Evolutionary conservation across 2,113 vertebrate genomes (phyloP).

Genomic region (Pygoscelis antarcticus): DNA sequence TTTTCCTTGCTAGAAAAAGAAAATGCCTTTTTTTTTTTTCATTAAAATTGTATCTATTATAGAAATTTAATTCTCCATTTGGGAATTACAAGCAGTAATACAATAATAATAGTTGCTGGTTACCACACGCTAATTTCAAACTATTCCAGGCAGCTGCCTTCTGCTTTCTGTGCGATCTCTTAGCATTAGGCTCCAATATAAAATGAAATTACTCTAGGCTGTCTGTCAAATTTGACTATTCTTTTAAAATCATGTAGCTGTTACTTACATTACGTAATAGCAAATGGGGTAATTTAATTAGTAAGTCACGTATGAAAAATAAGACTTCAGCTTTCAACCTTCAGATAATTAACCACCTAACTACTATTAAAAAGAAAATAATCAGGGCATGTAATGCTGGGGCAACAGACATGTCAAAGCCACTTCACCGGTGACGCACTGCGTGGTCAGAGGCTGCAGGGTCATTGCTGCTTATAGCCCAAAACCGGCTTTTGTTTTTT

Average conservation of each 20-base stretch:
- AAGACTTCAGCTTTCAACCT: background rate
- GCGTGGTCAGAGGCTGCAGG: background rate
- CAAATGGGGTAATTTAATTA: background rate
- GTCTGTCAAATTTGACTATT: conserved; percentile 35
- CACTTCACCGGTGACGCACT: accelerated
- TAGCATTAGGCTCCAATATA: conserved; percentile 1
- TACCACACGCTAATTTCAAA: conserved; percentile 26
- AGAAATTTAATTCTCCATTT: conserved; percentile 39
- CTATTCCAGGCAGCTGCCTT: conserved; percentile 51
- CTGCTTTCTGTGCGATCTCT: conserved; percentile 29
- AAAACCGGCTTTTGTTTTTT: background rate
- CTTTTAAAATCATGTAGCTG: conserved; percentile 24
- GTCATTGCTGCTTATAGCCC: background rate
- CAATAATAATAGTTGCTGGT: conserved; percentile 51
- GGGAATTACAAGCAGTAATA: conserved; percentile 42
- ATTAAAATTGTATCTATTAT: background rate
- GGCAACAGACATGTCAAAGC: background rate
- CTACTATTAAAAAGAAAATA: background rate
- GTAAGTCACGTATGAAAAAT: background rate
- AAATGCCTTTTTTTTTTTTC: background rate
- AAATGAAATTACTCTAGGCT: conserved; percentile 31
- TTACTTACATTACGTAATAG: conserved; percentile 11
- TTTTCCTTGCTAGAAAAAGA: background rate
- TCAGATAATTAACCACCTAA: background rate
- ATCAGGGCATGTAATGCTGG: background rate